A percentile compares a stretch with the other conserved stretches of the same genome.
These are phyloP conservation scores for Poecilia picta DNA, from an alignment of 2,797 vertebrate genomes.

Conservation along the genomic window DNA sequence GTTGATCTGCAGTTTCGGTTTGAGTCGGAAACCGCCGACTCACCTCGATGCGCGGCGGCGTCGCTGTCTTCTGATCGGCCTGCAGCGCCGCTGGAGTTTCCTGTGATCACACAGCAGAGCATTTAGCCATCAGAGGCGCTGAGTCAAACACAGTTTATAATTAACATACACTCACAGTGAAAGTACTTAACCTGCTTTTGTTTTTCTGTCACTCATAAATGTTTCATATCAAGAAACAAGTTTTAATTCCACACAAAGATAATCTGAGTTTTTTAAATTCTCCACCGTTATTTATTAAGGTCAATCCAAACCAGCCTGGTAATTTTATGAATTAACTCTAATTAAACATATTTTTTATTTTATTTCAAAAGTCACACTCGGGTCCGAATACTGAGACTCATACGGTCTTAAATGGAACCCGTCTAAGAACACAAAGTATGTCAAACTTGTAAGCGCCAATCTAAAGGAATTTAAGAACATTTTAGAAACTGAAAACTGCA, in stretches of 20 bases:
- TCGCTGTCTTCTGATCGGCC: constrained; percentile 73
- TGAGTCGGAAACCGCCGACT: constrained; percentile 21
- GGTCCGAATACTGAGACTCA: neutral
- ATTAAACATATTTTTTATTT: neutral
- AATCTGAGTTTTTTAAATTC: neutral
- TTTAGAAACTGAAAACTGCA: neutral
- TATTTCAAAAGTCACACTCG: neutral
- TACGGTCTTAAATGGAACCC: neutral
- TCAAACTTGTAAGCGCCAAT: neutral
- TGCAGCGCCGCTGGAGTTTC: constrained; percentile 73
- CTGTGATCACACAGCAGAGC: constrained; percentile 43
- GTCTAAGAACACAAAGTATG: neutral
- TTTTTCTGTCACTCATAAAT: neutral
- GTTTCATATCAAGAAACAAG: neutral
- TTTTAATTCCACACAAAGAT: neutral
- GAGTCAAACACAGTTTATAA: neutral
- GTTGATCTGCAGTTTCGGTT: neutral
- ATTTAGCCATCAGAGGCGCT: constrained; percentile 6
- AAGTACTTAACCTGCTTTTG: neutral
- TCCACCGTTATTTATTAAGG: neutral
- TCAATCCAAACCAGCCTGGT: neutral
- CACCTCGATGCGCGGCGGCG: constrained; percentile 68
- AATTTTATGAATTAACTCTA: neutral
- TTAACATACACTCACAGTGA: neutral
- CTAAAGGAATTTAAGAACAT: neutral